Percentiles rank a stretch among this genome's conserved stretches.
phyloP scores from a whole-genome alignment of 2,888 invertebrate genomes.

The Ophonus ardosiacus region DNA sequence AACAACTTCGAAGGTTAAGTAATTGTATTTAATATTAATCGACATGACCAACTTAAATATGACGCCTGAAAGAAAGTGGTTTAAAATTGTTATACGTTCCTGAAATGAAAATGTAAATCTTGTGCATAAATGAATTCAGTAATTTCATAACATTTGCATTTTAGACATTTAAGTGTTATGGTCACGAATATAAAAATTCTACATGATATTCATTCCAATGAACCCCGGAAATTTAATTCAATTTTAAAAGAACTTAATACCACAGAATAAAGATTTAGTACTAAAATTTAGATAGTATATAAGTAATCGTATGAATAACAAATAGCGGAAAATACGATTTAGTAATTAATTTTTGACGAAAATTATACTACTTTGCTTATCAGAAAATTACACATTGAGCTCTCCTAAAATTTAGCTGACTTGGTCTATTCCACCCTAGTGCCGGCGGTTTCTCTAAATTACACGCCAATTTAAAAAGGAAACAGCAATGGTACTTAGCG shows the following conservation, averaged over 20 bases:
- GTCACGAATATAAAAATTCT: neutral
- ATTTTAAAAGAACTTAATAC: neutral
- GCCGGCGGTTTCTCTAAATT: neutral
- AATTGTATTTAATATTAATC: neutral
- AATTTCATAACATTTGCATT: neutral
- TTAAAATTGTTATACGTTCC: neutral
- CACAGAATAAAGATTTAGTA: neutral
- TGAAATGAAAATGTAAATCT: neutral
- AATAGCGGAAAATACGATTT: neutral
- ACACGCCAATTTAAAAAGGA: neutral
- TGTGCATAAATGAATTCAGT: neutral
- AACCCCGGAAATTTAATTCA: neutral
- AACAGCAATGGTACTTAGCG: constrained; percentile 5
- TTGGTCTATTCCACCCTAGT: neutral
- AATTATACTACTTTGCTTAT: neutral
- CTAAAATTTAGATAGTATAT: neutral
- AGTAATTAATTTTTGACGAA: neutral
- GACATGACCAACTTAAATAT: neutral
- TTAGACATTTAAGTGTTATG: neutral
- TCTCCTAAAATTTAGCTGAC: neutral
- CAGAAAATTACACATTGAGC: neutral
- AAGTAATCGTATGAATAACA: neutral
- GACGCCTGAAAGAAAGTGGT: neutral
- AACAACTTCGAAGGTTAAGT: neutral
- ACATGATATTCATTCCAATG: neutral